A percentile compares a stretch with the other conserved stretches of the same genome.
Conservation (phyloP, 2,888 invertebrate species). For the Agrochola litura region DNA sequence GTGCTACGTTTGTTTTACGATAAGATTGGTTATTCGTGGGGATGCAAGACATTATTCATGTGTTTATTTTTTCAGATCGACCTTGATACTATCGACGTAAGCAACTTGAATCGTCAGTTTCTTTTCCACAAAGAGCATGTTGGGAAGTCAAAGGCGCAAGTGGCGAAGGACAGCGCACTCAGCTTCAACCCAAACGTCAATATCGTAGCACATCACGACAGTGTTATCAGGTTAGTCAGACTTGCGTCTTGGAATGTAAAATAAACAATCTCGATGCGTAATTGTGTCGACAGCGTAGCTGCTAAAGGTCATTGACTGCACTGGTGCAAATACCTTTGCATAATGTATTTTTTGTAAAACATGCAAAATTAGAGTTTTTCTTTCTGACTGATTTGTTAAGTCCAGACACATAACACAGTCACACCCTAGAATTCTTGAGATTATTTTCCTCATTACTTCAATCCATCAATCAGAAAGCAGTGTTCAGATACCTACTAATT, state of each 20-base stretch:
- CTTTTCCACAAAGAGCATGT: slow-evolving; percentile 99
- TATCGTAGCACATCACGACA: slow-evolving; percentile 97
- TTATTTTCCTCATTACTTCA: not conserved
- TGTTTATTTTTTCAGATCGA: slow-evolving; percentile 95
- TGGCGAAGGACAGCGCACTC: slow-evolving; percentile 97
- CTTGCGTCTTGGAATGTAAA: slow-evolving; percentile 1
- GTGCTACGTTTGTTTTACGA: slow-evolving; percentile 75
- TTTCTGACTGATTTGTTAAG: not conserved
- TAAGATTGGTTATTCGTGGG: slow-evolving; percentile 12
- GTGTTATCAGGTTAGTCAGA: slow-evolving; percentile 94
- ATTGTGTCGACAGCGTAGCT: slow-evolving; percentile 11
- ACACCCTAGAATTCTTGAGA: not conserved
- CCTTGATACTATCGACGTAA: slow-evolving; percentile 99
- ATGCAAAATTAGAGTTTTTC: not conserved
- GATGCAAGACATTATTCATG: slow-evolving; percentile 17
- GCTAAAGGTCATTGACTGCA: slow-evolving; percentile 53
- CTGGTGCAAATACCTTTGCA: slow-evolving; percentile 7
- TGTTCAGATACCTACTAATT: not conserved
- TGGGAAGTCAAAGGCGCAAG: slow-evolving; percentile 98
- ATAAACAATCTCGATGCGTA: slow-evolving; percentile 35
- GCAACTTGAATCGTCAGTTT: slow-evolving; percentile 99
- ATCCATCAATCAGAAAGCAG: not conserved
- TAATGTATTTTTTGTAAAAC: not conserved
- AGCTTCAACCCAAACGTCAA: slow-evolving; percentile 96
- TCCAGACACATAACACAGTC: not conserved